Base-by-base conservation (phyloP, 2,113 vertebrate genomes). In the Amphiprion percula region DNA sequence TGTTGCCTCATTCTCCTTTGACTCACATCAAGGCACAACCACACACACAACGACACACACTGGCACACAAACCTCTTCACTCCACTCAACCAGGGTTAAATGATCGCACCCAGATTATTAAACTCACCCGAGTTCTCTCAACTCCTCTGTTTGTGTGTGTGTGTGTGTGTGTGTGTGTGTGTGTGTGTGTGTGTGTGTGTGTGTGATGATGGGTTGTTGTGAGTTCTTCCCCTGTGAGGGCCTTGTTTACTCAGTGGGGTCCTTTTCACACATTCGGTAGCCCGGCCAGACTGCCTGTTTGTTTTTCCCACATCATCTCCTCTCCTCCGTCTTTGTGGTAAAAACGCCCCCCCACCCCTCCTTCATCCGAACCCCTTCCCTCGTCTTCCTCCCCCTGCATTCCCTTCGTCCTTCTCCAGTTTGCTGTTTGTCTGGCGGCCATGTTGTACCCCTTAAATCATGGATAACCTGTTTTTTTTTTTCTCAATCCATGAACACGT, bases 271-370 rank as follows among this genome's bases (percentile, higher is more conserved):
- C 95, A 97, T 97, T 96, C 96, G 93, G 94, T 95, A 94, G 95
- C 82, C 86, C 87, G 8, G 91, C 90, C 94, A 90, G 94, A 93
- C 90, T 92, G 93, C 95, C 95, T 99, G 97, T 99, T 98, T 99
- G 96, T 98, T 98, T 98, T 99, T 99, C 98, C 97, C 98, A 99
- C 97, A 98, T 98, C 96, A 88, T 88, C 92, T 91, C 89, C 83
- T 96, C 95, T 94, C 91, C 95, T 94, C 93, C 77, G 93, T 94
- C 94, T 97, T 97, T 97, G 96, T 97, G 94, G 95, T 95, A 96
- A 93, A 96, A 95, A 94, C 89, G 85, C 66, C 68, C 77, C 91
- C 74, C 93, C 92, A 69, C 54, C 58, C 23, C 71, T 63, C 78
- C 82, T 84, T 80, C 89, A 84, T 84, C 78, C 5, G 28, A 85